A percentile compares a stretch with the other conserved stretches of the same genome.
Evolutionary conservation across 2,888 invertebrate species (phyloP).

Genomic region (Diogma glabrata): DNA sequence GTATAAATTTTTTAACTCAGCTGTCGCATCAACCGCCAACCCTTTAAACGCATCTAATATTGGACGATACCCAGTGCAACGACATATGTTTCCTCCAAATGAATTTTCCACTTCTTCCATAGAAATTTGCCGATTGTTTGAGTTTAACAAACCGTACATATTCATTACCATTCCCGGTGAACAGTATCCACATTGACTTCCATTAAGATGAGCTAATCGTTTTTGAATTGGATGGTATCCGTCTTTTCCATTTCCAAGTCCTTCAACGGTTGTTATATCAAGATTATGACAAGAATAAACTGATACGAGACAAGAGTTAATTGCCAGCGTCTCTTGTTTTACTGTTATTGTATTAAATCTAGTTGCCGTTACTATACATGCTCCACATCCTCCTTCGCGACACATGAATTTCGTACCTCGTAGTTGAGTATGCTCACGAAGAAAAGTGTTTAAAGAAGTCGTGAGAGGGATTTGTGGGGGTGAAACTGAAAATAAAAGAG

Average conservation of each 20-base stretch:
- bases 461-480: too few relatives aligned
- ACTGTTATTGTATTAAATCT: too few relatives aligned
- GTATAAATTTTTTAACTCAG: conserved; percentile 16
- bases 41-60: conserved; percentile 63
- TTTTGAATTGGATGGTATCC: conserved; percentile 57
- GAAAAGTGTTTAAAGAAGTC: too few relatives aligned
- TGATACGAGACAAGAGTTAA: conserved; percentile 49
- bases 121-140: conserved; percentile 37
- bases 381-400: too few relatives aligned
- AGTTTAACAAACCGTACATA: conserved; percentile 45
- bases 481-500: too few relatives aligned
- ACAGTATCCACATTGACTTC: conserved; percentile 63
- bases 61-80: conserved; percentile 61
- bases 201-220: conserved; percentile 48
- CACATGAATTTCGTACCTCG: too few relatives aligned
- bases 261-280: conserved; percentile 57
- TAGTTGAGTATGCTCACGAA: too few relatives aligned
- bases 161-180: conserved; percentile 68
- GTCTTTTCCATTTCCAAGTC: conserved; percentile 42
- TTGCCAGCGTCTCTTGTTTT: too few relatives aligned
- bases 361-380: too few relatives aligned
- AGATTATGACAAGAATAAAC: conserved; percentile 49
- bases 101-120: conserved; percentile 53
- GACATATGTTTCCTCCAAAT: conserved; percentile 60
- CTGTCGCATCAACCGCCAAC: conserved; percentile 42